phyloP scores from a whole-genome alignment of 2,797 vertebrate species.

The Pachyuromys duprasi region DNA sequence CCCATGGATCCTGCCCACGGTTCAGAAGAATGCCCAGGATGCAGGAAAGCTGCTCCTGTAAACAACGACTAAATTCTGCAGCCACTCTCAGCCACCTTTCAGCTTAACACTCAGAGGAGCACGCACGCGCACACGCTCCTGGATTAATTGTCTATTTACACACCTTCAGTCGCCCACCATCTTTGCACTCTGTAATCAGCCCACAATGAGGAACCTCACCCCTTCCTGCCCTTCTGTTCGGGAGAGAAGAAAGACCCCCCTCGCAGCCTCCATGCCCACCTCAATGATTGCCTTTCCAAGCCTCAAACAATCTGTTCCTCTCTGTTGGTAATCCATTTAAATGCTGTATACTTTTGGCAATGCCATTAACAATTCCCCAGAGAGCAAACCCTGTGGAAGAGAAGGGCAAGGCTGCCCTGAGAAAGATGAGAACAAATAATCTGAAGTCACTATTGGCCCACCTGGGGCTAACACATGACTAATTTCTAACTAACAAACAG shows the following conservation, averaged over 20 bases:
- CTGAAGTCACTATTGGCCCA: neutral
- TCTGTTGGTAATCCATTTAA: constrained; percentile 38
- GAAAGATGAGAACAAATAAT: constrained; percentile 30
- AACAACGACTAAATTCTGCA: constrained; percentile 60
- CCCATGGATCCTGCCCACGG: constrained; percentile 59
- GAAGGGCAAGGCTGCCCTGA: constrained; percentile 22
- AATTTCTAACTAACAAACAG: constrained; percentile 56
- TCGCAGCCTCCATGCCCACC: neutral
- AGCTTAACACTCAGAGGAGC: constrained; percentile 35
- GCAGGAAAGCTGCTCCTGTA: constrained; percentile 41
- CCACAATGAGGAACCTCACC: neutral
- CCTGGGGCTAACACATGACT: constrained; percentile 21
- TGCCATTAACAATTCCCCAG: constrained; percentile 43
- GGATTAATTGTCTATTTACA: constrained; percentile 57
- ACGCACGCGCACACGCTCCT: neutral
- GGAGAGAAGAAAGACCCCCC: constrained; percentile 26
- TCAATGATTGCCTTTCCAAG: constrained; percentile 59
- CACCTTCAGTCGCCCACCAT: constrained; percentile 28
- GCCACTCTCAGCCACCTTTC: constrained; percentile 47
- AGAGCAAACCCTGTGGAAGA: neutral
- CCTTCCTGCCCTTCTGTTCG: constrained; percentile 37
- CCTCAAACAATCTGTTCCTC: constrained; percentile 28
- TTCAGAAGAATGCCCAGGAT: constrained; percentile 59
- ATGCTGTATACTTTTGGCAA: constrained; percentile 16
- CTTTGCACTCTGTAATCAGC: constrained; percentile 20